phyloP scores from a whole-genome alignment of 2,797 vertebrate genomes.

The Chiroxiphia lanceolata region DNA sequence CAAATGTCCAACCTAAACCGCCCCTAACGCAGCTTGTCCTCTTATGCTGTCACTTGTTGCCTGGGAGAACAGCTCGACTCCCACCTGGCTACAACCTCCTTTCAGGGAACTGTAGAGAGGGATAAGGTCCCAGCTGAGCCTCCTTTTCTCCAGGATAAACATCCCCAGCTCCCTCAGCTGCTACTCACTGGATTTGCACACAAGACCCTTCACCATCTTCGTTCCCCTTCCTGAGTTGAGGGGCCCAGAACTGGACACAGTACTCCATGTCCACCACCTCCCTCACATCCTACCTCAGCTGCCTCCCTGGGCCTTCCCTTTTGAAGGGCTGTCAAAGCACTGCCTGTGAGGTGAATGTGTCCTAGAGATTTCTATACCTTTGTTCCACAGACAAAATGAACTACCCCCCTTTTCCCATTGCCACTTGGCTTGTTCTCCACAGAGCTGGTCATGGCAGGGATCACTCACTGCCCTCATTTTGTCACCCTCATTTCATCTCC shows the following conservation, averaged over 20 bases:
- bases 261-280: accelerated
- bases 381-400: accelerated
- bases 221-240: accelerated
- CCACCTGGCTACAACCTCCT: background rate
- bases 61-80: background rate
- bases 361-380: accelerated
- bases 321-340: accelerated
- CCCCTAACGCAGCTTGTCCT: accelerated
- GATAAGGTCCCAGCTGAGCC: background rate
- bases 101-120: background rate
- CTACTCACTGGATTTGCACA: accelerated
- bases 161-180: accelerated
- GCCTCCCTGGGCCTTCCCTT: accelerated
- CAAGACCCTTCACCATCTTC: background rate
- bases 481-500: accelerated
- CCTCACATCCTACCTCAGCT: background rate
- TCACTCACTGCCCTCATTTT: accelerated
- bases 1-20: background rate
- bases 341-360: accelerated
- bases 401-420: accelerated
- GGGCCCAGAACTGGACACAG: background rate
- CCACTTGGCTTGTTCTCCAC: accelerated
- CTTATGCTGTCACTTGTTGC: background rate
- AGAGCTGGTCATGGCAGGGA: background rate
- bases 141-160: background rate